A percentile compares a stretch with the other conserved stretches of the same genome.
phyloP scores from a whole-genome alignment of 2,888 invertebrate genomes.

The Nemapogon koenigi region DNA sequence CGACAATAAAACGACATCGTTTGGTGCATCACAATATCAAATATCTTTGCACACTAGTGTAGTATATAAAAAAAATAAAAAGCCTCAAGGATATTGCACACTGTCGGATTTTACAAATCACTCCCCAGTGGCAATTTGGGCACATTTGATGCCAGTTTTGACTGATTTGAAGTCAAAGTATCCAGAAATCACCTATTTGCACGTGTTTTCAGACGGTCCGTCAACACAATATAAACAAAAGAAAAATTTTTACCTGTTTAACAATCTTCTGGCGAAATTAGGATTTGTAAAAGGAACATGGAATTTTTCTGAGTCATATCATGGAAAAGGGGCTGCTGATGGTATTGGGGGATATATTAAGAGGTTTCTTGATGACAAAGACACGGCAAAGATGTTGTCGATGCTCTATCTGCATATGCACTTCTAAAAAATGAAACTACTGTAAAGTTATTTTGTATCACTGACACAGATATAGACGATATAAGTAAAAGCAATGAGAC shows the following conservation, averaged over 20 bases:
- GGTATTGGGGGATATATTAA: slow-evolving; percentile 9
- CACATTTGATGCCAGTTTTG: not conserved
- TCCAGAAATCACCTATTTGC: not conserved
- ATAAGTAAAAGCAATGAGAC: slow-evolving; percentile 7
- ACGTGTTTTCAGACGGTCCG: not conserved
- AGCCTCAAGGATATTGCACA: not conserved
- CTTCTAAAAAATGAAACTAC: slow-evolving; percentile 2
- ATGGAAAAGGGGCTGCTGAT: slow-evolving; percentile 8
- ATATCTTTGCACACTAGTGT: not conserved
- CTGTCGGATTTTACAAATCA: not conserved
- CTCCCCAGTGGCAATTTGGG: not conserved
- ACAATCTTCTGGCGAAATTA: not conserved
- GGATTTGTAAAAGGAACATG: slow-evolving; percentile 2
- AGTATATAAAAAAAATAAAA: not conserved
- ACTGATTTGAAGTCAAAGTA: not conserved
- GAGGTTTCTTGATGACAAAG: slow-evolving; percentile 4
- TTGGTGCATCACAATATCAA: not conserved
- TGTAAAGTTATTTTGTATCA: slow-evolving; percentile 8
- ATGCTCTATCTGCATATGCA: slow-evolving; percentile 7
- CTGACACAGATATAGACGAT: slow-evolving; percentile 9
- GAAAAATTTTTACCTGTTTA: not conserved
- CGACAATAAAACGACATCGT: no score
- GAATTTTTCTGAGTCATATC: slow-evolving; percentile 6
- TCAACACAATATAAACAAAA: not conserved
- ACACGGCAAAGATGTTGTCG: slow-evolving; percentile 4